A percentile compares a stretch with the other conserved stretches of the same genome.
These are phyloP conservation scores for Syngnathus floridae DNA, from an alignment of 2,113 vertebrate genomes.

Conservation along the genomic window DNA sequence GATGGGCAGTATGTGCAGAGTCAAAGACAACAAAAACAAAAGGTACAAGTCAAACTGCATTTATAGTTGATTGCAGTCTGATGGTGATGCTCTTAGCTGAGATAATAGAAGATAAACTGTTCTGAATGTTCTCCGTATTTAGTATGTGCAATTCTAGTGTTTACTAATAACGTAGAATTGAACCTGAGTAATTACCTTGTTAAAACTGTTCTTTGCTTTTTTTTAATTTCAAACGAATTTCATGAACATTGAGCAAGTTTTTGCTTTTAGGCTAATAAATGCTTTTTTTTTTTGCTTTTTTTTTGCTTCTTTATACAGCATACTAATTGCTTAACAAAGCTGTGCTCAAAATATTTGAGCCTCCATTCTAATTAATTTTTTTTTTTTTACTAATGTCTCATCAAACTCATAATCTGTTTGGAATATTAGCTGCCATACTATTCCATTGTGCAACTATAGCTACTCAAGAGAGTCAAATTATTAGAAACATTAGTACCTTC, in stretches of 20 bases:
- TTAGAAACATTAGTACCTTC: not conserved
- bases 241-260: too few species aligned
- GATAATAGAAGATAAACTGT: not conserved
- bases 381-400: too few species aligned
- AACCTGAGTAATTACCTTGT: not conserved
- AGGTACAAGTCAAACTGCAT: conserved; percentile 35
- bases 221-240: too few species aligned
- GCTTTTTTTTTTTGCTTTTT: too few species aligned
- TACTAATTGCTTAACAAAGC: not conserved
- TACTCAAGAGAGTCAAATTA: not conserved
- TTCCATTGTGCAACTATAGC: not conserved
- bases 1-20: conserved; percentile 34
- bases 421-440: not conserved
- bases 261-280: too few species aligned
- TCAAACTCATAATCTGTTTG: not conserved
- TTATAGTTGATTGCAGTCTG: not conserved
- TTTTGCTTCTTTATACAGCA: not conserved
- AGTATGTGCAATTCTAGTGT: not conserved
- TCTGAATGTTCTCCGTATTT: not conserved
- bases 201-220: not conserved
- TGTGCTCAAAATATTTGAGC: not conserved
- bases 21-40: conserved; percentile 27
- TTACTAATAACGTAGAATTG: not conserved
- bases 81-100: not conserved
- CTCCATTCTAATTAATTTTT: not conserved